Evolutionary conservation across 2,888 invertebrate species (phyloP), one percentile per base, ranked within the genome.

Genomic region (Drosophila helvetica): DNA sequence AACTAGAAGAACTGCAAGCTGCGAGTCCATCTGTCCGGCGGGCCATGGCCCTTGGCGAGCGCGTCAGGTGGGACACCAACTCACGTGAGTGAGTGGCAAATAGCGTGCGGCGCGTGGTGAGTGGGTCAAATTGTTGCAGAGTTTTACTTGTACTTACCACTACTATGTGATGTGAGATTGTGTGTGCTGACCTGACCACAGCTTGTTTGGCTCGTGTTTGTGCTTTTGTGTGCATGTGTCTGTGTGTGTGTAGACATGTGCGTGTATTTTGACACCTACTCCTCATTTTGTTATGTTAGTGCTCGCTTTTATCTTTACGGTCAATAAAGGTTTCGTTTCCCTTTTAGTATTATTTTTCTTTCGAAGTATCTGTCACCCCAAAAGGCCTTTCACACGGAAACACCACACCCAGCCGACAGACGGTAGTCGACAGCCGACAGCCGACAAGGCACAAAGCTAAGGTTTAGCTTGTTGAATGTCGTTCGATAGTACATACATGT

Each of bases 301-400:
- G 67, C 56, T 70, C 65, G 69, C 56, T 75, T 77, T 82, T 86
- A 86, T 88, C 88, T 88, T 80, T 77, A 83, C 71, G 86, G 88
- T 77, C 80, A 83, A 77, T 83, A 80, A 75, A 74, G 65, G 79
- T 76, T 74, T 75, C 12, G 25, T 27, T 47, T 52, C 38, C 53
- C 17, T 25, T 58, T 22, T 15, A 30, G 17, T 18, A 25, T 12
- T 42, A 58, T 54, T 56, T 43, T 47, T 33, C 47, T 53, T 64
- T 51, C 30, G 48, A 52, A 69, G 55, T 68, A 53, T 60, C 64
- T 63, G 63, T 66, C 38, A 38, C 38, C 38, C 38, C n/a, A n/a
- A 38, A 38, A 38, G 38, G 38, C 56, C 69, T 77, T 74, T 72
- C 45, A 63, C 67, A 77, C 56, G 63, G 48, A 60, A 15, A 54